Evolutionary conservation across 1,140 invertebrate species (phyloP), one percentile per base, ranked within the genome.

Genomic region (Leptinotarsa lineolata): DNA sequence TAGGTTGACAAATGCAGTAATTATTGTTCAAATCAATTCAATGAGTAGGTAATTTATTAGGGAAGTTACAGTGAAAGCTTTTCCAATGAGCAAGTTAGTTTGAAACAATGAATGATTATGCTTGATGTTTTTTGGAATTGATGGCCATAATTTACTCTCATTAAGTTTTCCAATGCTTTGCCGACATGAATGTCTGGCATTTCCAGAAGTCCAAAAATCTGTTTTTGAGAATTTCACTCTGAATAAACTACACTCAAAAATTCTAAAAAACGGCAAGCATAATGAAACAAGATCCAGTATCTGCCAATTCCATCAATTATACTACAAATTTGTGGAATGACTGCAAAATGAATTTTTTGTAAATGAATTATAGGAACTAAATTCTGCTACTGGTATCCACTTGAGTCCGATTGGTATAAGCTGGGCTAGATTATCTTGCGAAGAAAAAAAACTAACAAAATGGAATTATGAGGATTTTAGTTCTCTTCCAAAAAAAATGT

Each of bases 331-430:
- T 2, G 18, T 61, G 20, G 16, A 16, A 15, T 45, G 13, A 59
- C 21, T 74, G 3, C 12, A 66, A 45, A 39, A 21, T 22, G 8
- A 21, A 21, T 68, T 46, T 13, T 22, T 69, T 64, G 54, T 66
- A 68, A n/a, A 64, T n/a, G n/a, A 70, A 60, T 67, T 58, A 0
- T 45, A 72, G 71, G 58, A 67, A 5, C 12, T 74, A 15, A 20
- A 63, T 44, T 64, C 66, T 46, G 73, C 73, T n/a, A 72, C 73
- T 46, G 76, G 72, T 15, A 66, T 77, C 54, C 73, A 77, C 60
- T 46, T 77, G 67, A 68, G 66, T 20, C 72, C 76, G 3, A 74
- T 71, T 18, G 76, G 76, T 48, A 70, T 77, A 16, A 71, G 72
- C 45, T 77, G 76, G 76, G 70, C 66, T 3, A 77, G 22, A 45